These are phyloP conservation scores for Palloptera scutellata DNA, from an alignment of 2,888 invertebrate species.

Conservation along the genomic window DNA sequence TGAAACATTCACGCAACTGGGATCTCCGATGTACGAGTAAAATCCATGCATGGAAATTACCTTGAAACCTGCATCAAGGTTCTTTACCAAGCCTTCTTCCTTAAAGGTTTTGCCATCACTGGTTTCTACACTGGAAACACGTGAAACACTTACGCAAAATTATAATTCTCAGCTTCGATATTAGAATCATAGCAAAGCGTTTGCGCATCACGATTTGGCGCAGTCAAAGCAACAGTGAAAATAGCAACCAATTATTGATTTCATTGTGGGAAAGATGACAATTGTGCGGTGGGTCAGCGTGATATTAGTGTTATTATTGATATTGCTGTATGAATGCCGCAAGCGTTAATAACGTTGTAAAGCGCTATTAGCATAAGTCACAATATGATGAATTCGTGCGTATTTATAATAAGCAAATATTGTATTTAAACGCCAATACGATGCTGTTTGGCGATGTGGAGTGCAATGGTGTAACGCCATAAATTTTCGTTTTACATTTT, in stretches of 20 bases:
- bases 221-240: slow-evolving; percentile 27
- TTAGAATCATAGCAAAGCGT: slow-evolving; percentile 34
- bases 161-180: slow-evolving; percentile 40
- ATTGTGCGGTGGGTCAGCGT: no score
- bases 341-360: no score
- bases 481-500: no score
- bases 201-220: slow-evolving; percentile 27
- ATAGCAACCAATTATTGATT: slow-evolving; percentile 20
- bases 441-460: no score
- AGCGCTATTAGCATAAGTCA: no score
- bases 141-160: slow-evolving; percentile 30
- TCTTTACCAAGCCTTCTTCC: slow-evolving; percentile 67
- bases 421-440: no score
- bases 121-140: slow-evolving; percentile 46
- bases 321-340: no score
- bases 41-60: slow-evolving; percentile 66
- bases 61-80: slow-evolving; percentile 67
- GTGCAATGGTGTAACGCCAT: no score
- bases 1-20: slow-evolving; percentile 38
- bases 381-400: no score
- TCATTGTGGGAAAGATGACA: slow-evolving; percentile 18
- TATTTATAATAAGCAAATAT: no score
- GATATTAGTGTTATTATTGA: no score
- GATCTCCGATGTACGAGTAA: slow-evolving; percentile 67
- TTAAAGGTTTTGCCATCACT: slow-evolving; percentile 64